Base-by-base conservation (phyloP, 37 sponge, comb jelly and placozoan genomes). In the Aplysina aerophoba region DNA sequence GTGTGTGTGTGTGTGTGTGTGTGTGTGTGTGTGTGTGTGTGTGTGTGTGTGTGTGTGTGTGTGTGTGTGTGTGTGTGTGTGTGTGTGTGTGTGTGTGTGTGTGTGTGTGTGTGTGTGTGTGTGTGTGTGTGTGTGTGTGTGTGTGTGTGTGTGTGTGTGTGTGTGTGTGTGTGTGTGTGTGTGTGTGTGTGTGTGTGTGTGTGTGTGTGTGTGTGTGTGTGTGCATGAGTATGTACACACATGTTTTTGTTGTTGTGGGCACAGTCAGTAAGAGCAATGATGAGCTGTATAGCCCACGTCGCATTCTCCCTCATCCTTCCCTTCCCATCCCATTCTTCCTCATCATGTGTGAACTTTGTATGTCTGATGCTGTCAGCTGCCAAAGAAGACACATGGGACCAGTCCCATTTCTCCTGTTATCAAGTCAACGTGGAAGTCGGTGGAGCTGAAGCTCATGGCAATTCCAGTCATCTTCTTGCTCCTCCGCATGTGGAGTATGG, bases 401-500 rank as follows among this genome's bases (percentile, higher is more conserved):
- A 50, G 54, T 40, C 53, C 78, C 44, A 75, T 37, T 53, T 21
- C 37, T 36, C 78, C 78, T 22, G 74, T 73, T 22, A 54, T 53
- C 8, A 35, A 50, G 21, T 22, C n/a, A 1, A 53, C 80, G 15
- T 35, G 54, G 87, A 27, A 80, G 67, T 74, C 80, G 0, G 77
- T 92, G 13, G 92, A 91, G 44, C 20, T 82, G 37, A 91, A 91
- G 68, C 78, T 91, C 64, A 80, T 84, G 37, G 89, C 89, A 36
- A 64, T 92, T 0, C 93, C 93, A 0, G 68, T 92, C 39, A 72
- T 92, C 37, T 92, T 92, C 66, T 39, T 92, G 14, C 30, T 92
- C 38, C 81, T 92, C 11, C 36, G 89, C 35, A 59, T 92, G 36
- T 92, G 90, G 89, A 75, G 73, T 37, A 61, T 84, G 11, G 27